Evolutionary conservation across 2,797 vertebrate species (phyloP), one percentile per base, ranked within the genome.

Genomic region (Fringilla coelebs): DNA sequence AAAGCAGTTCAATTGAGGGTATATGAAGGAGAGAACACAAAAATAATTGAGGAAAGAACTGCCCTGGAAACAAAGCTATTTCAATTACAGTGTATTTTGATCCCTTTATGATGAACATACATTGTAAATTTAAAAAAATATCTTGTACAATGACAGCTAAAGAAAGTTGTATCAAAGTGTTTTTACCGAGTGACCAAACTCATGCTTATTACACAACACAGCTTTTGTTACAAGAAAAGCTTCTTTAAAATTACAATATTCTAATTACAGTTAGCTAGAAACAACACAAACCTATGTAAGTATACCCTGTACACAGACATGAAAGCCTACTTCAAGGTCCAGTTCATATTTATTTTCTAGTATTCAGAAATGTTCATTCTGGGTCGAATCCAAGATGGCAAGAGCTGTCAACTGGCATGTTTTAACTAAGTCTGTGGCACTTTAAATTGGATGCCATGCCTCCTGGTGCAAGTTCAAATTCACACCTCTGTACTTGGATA

Each of bases 21-120:
- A 63, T 67, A 76, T 17, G 40, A 88, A 85, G 89, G 5, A 72
- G n/a, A 17, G 40, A 90, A 40, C 2, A 3, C 18, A 70, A 95
- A 77, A 96, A 81, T 74, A 85, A 79, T 85, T 19, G 51, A 94
- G 43, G 84, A 63, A 89, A 82, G 32, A 91, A 71, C 26, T 13
- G 9, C 81, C 20, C 52, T 79, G 57, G 40, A 94, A 96, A 95
- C 85, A 90, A 75, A 85, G 46, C 77, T 88, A 87, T 88, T 96
- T 89, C 49, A 78, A 46, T 88, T 94, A 58, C 54, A 24, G 41
- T 43, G 79, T 81, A 86, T 79, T 95, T 85, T 85, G 43, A 87
- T 95, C 49, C 29, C 46, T 67, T 93, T 41, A 71, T 52, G 17
- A 51, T 86, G 46, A 40, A 71, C 36, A 55, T 29, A 86, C 9